phyloP scores from a whole-genome alignment of 2,888 invertebrate genomes.

The Aspidapion aeneum region DNA sequence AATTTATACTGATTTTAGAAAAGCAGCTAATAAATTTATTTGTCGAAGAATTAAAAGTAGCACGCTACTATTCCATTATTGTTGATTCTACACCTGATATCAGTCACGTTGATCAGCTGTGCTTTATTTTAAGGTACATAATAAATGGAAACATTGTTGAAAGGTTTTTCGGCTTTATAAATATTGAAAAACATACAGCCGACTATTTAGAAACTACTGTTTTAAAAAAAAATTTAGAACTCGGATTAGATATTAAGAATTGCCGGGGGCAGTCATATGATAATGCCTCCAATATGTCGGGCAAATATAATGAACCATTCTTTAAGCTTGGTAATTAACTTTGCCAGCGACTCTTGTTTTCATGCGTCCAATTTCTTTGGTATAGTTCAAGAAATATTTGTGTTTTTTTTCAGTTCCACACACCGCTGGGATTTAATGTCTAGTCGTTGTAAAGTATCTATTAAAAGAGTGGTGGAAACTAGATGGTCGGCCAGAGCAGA shows the following conservation, averaged over 20 bases:
- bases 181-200: constrained; percentile 7
- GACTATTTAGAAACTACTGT: constrained; percentile 12
- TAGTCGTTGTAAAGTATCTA: background rate
- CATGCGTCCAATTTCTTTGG: constrained; percentile 1
- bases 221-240: constrained; percentile 8
- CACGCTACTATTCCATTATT: constrained; percentile 4
- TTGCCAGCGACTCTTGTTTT: constrained; percentile 1
- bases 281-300: constrained; percentile 10
- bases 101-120: constrained; percentile 7
- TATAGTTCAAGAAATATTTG: background rate
- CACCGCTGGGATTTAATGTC: background rate
- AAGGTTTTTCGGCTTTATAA: constrained; percentile 11
- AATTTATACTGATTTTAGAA: constrained; percentile 2
- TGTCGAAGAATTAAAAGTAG: background rate
- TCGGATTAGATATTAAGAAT: constrained; percentile 8
- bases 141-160: constrained; percentile 7
- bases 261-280: constrained; percentile 5
- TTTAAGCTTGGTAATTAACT: constrained; percentile 1
- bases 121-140: constrained; percentile 6
- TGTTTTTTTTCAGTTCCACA: background rate
- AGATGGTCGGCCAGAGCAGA: background rate
- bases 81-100: background rate
- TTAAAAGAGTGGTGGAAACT: background rate
- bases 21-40: background rate
- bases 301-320: constrained; percentile 5